Conservation (phyloP, 2,797 vertebrate genomes). For the Falco peregrinus region DNA sequence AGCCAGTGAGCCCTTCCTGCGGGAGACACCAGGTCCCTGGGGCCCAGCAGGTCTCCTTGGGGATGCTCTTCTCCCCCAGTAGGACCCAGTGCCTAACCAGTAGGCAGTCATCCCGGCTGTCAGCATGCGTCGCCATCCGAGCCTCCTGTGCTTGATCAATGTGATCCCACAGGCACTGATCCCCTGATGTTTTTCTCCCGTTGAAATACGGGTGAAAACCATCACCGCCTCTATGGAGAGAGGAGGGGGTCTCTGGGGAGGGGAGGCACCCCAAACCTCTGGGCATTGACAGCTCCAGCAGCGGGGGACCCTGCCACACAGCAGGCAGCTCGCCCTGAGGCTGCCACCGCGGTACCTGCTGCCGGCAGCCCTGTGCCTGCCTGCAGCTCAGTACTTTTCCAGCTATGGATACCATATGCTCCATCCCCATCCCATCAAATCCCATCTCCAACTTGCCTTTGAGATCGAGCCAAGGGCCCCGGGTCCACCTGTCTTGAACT, state of each 20-base stretch:
- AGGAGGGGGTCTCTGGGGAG: not conserved
- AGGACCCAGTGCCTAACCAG: not conserved
- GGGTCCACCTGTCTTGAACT: slow-evolving; percentile 56
- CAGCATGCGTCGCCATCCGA: fast-evolving
- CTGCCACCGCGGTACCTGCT: not conserved
- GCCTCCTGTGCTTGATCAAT: not conserved
- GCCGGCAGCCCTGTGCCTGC: not conserved
- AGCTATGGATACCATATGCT: slow-evolving; percentile 34
- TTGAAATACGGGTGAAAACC: not conserved
- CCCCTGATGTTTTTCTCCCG: fast-evolving
- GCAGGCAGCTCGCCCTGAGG: not conserved
- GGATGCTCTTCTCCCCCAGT: not conserved
- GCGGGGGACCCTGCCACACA: fast-evolving
- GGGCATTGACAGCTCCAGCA: not conserved
- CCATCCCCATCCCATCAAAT: not conserved
- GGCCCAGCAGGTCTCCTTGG: not conserved
- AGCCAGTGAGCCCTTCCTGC: fast-evolving
- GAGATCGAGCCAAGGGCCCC: slow-evolving; percentile 4
- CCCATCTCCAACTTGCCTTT: slow-evolving; percentile 37
- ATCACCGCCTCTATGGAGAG: not conserved
- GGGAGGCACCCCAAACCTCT: not conserved
- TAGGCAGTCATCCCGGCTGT: fast-evolving
- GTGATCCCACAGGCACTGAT: not conserved
- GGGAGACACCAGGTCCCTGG: fast-evolving
- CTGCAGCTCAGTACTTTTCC: slow-evolving; percentile 26